Evolutionary conservation across 92 coral and sea anemone genomes (phyloP), one percentile per base, ranked within the genome.

Genomic region (Palythoa caribaeorum): DNA sequence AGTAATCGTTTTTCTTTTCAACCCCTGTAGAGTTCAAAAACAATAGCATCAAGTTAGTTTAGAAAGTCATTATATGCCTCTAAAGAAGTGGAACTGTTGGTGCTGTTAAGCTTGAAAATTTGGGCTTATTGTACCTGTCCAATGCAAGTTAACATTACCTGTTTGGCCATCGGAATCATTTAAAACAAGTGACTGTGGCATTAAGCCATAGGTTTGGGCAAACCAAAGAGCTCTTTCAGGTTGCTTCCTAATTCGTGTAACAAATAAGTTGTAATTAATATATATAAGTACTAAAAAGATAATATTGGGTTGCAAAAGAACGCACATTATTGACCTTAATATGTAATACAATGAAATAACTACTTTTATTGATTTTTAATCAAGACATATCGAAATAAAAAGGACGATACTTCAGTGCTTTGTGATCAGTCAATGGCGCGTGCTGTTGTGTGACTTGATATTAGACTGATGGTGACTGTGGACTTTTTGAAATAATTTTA

Each of bases 171-270:
- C n/a, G 12, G 38, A 20, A 35, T 28, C 28, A 20, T 78, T 78
- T 38, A 54, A 8, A 10, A 57, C 68, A 6, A 78, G 47, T 11
- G 83, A 78, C 16, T 78, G 48, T 54, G 70, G 83, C 83, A 78
- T 54, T 16, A 78, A 37, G 14, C 38, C 83, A 52, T 78, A 55
- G 3, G 83, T 78, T 55, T 78, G 37, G 13, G 83, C 83, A 35
- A 77, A 77, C 65, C 81, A 76, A 54, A 78, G 70, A 28, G 68
- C 83, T 55, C 70, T 54, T 11, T 78, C 83, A 78, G 70, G 69
- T 55, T 78, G 70, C 19, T 38, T 36, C 36, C 83, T 78, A 54
- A 60, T 60, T 2, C 59, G 38, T 47, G 38, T 50, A 36, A 28
- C 5, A 55, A 11, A n/a, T 28, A 28, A 2, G 9, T 11, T 78